A percentile compares a stretch with the other conserved stretches of the same genome.
These are phyloP conservation scores for Meloe dianella DNA, from an alignment of 2,888 invertebrate genomes.

Conservation along the genomic window DNA sequence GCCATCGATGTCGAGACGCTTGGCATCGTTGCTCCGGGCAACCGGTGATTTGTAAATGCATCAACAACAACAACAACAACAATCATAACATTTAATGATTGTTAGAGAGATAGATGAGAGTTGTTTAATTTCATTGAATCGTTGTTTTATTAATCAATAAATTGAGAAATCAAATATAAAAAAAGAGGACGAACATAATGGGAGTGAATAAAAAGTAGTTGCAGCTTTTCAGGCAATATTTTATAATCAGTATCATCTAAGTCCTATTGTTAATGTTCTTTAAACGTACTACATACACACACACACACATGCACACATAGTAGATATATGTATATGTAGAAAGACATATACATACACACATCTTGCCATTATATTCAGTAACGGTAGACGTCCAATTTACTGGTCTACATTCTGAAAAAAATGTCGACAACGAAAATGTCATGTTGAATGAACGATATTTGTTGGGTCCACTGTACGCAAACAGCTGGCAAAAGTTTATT, in stretches of 20 bases:
- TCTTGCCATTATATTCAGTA: conserved; percentile 58
- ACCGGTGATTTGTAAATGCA: neutral
- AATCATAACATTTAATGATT: neutral
- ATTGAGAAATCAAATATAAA: neutral
- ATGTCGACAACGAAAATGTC: conserved; percentile 26
- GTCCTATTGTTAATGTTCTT: conserved; percentile 51
- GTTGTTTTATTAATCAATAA: neutral
- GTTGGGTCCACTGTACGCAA: conserved; percentile 51
- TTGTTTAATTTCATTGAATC: neutral
- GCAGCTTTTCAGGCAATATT: conserved; percentile 42
- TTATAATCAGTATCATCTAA: conserved; percentile 54
- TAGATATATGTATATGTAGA: conserved; percentile 36
- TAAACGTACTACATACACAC: conserved; percentile 35
- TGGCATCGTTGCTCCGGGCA: neutral
- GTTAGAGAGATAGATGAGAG: neutral
- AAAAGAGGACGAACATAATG: neutral
- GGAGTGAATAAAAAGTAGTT: neutral
- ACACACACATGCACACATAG: conserved; percentile 14
- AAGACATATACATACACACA: conserved; percentile 36
- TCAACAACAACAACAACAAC: neutral
- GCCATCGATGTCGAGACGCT: conserved; percentile 6
- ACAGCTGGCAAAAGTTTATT: conserved; percentile 62
- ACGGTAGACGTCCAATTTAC: conserved; percentile 42
- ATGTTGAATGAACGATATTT: conserved; percentile 34
- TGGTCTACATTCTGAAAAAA: conserved; percentile 28